These are phyloP conservation scores for Caenorhabditis latens DNA, from an alignment of 1,140 invertebrate species.

Conservation along the genomic window DNA sequence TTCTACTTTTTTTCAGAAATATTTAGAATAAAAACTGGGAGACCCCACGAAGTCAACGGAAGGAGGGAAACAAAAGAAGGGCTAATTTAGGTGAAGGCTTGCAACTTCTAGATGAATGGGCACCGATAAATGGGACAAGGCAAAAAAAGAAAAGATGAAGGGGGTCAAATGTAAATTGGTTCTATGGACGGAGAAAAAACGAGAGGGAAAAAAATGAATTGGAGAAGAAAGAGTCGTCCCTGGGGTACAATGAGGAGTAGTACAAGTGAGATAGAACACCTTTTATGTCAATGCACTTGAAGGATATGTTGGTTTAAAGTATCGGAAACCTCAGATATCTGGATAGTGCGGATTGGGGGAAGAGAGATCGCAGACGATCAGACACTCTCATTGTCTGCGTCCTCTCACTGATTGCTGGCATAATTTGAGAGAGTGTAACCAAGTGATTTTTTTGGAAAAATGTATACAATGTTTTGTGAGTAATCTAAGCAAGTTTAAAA, in stretches of 20 bases:
- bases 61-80: not conserved
- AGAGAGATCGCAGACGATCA: too few relatives aligned
- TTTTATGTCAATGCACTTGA: conserved; percentile 18
- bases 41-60: not conserved
- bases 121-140: conserved; percentile 42
- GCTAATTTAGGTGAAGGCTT: conserved; percentile 6
- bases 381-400: too few relatives aligned
- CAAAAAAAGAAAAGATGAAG: not conserved
- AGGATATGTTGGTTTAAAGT: not conserved
- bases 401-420: too few relatives aligned
- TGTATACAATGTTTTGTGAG: too few relatives aligned
- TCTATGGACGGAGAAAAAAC: too few relatives aligned
- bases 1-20: conserved; percentile 26
- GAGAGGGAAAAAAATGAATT: not conserved
- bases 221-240: not conserved
- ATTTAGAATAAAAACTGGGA: not conserved
- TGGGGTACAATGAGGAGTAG: not conserved
- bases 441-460: too few relatives aligned
- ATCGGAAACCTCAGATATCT: too few relatives aligned
- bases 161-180: conserved; percentile 8
- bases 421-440: too few relatives aligned
- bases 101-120: conserved; percentile 54
- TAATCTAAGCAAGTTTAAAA: too few relatives aligned
- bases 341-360: too few relatives aligned
- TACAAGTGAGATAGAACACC: not conserved